A percentile compares a stretch with the other conserved stretches of the same genome.
phyloP scores from a whole-genome alignment of 2,113 vertebrate genomes.

The Lipophrys pholis region DNA sequence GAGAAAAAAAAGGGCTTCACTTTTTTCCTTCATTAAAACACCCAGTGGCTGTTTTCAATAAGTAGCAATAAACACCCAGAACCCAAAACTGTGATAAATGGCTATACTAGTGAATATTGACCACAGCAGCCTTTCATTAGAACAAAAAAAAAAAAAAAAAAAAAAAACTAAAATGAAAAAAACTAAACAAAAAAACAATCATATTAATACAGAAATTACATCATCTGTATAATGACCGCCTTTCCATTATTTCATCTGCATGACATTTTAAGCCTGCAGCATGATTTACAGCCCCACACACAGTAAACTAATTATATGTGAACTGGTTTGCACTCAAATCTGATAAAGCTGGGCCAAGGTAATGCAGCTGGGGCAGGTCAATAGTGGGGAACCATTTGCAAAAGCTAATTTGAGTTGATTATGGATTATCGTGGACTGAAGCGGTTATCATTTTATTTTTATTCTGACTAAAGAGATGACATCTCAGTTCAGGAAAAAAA shows the following conservation, averaged over 20 bases:
- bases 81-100: slow-evolving; percentile 57
- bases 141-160: slow-evolving; percentile 34
- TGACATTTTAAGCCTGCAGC: slow-evolving; percentile 68
- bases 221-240: slow-evolving; percentile 69
- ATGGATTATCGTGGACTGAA: slow-evolving; percentile 51
- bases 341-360: slow-evolving; percentile 57
- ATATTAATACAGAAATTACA: slow-evolving; percentile 58
- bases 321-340: slow-evolving; percentile 67
- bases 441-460: slow-evolving; percentile 37
- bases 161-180: slow-evolving; percentile 37
- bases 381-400: slow-evolving; percentile 28
- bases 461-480: slow-evolving; percentile 15
- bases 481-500: background rate
- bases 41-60: slow-evolving; percentile 9
- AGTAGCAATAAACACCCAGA: slow-evolving; percentile 30
- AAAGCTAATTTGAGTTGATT: slow-evolving; percentile 57
- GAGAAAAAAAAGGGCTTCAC: background rate
- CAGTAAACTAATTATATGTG: slow-evolving; percentile 75
- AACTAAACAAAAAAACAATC: slow-evolving; percentile 27
- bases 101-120: slow-evolving; percentile 61
- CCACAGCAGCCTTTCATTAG: slow-evolving; percentile 24
- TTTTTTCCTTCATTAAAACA: slow-evolving; percentile 27
- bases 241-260: slow-evolving; percentile 69
- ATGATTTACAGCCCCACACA: slow-evolving; percentile 75
- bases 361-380: slow-evolving; percentile 55